A percentile compares a stretch with the other conserved stretches of the same genome.
phyloP scores from a whole-genome alignment of 2,888 invertebrate genomes.

The Spisula solida region DNA sequence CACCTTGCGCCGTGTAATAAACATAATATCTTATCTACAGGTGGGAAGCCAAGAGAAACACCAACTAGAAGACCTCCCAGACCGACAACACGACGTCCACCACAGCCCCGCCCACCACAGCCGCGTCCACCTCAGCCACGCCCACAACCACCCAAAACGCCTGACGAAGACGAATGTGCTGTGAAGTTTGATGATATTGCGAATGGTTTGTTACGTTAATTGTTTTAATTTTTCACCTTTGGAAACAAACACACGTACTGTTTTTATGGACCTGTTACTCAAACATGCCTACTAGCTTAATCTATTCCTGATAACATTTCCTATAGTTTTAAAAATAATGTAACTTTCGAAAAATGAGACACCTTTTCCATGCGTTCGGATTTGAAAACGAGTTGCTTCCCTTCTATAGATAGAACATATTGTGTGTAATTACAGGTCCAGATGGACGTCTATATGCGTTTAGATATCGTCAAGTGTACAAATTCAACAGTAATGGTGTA shows the following conservation, averaged over 20 bases:
- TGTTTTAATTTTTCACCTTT: neutral
- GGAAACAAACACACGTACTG: neutral
- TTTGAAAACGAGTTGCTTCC: neutral
- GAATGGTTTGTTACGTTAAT: constrained; percentile 58
- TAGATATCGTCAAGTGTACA: constrained; percentile 73
- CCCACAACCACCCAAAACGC: constrained; percentile 56
- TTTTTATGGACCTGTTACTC: neutral
- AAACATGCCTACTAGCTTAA: too few species aligned
- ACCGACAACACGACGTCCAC: constrained; percentile 45
- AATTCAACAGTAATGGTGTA: constrained; percentile 71
- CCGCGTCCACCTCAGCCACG: constrained; percentile 42
- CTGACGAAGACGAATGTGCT: constrained; percentile 62
- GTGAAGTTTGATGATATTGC: constrained; percentile 74
- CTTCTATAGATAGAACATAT: neutral
- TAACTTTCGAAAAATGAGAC: too few species aligned
- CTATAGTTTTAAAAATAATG: too few species aligned
- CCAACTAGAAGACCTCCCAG: constrained; percentile 23
- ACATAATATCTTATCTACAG: neutral
- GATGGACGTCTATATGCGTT: constrained; percentile 80
- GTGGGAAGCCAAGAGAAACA: constrained; percentile 36
- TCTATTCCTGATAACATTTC: too few species aligned
- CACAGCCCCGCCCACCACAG: constrained; percentile 49
- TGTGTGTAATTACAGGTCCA: constrained; percentile 64
- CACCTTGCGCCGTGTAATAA: too few species aligned
- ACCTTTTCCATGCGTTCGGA: too few species aligned